Percentiles rank a stretch among this genome's conserved stretches.
Evolutionary conservation across 1,140 invertebrate genomes (phyloP).

Genomic region (Atta texana): DNA sequence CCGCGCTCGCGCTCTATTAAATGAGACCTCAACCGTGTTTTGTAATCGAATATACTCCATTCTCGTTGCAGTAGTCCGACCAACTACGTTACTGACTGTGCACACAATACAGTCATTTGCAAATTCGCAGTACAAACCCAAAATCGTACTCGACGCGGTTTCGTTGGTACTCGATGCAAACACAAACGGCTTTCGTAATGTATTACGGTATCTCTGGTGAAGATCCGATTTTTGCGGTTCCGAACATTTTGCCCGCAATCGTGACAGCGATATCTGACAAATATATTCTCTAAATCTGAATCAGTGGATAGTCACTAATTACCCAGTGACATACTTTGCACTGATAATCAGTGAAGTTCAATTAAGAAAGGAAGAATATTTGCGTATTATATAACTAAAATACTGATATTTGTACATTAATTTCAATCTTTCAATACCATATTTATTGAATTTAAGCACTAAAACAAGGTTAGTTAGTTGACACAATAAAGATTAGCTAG

Average conservation of each 20-base stretch:
- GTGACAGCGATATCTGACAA: neutral
- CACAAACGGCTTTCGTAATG: neutral
- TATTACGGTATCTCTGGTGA: neutral
- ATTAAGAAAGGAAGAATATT: too few relatives aligned
- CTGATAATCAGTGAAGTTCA: too few relatives aligned
- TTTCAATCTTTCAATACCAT: too few relatives aligned
- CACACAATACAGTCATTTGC: constrained; percentile 63
- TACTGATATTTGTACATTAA: too few relatives aligned
- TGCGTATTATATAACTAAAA: too few relatives aligned
- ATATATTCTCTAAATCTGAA: neutral
- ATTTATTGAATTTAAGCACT: too few relatives aligned
- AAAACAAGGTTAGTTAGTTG: too few relatives aligned
- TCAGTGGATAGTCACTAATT: too few relatives aligned
- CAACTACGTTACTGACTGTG: constrained; percentile 68
- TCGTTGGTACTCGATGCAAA: neutral
- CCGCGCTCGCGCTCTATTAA: constrained; percentile 21
- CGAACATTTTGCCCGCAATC: neutral
- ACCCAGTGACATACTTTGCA: too few relatives aligned
- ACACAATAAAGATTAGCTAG: too few relatives aligned
- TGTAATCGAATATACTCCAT: constrained; percentile 69
- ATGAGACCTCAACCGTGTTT: constrained; percentile 65
- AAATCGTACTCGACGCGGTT: constrained; percentile 20
- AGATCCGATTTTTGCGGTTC: constrained; percentile 4
- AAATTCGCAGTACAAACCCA: constrained; percentile 68
- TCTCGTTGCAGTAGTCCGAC: constrained; percentile 68